These are phyloP conservation scores for Mimumesa dahlbomi DNA, from an alignment of 2,888 invertebrate species.

Conservation along the genomic window DNA sequence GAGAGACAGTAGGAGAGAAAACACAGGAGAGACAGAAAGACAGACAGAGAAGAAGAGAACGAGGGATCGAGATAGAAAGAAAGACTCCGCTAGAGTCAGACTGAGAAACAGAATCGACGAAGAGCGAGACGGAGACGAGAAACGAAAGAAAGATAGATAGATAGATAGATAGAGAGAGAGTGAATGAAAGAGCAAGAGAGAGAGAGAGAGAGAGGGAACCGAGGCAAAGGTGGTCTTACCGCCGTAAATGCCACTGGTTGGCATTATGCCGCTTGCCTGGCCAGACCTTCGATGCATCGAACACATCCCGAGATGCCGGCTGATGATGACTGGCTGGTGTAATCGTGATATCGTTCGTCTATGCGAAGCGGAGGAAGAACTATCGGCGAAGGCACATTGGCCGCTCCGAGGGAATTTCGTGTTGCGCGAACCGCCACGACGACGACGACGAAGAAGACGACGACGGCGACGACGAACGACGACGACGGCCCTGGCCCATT, in stretches of 20 bases:
- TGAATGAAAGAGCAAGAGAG: slow-evolving; percentile 22
- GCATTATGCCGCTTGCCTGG: slow-evolving; percentile 75
- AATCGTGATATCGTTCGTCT: slow-evolving; percentile 69
- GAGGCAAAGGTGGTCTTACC: slow-evolving; percentile 75
- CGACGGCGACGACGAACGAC: no score
- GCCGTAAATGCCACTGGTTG: slow-evolving; percentile 79
- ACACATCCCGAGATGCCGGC: slow-evolving; percentile 67
- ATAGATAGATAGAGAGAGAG: slow-evolving; percentile 30
- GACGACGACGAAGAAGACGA: no score
- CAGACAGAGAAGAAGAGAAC: slow-evolving; percentile 14
- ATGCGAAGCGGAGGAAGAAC: slow-evolving; percentile 33
- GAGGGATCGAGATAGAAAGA: slow-evolving; percentile 14
- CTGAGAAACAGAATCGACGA: slow-evolving; percentile 20
- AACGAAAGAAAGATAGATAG: slow-evolving; percentile 21
- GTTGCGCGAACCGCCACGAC: slow-evolving; percentile 55
- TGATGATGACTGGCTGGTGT: slow-evolving; percentile 64
- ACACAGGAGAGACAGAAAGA: slow-evolving; percentile 21
- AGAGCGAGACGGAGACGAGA: slow-evolving; percentile 20
- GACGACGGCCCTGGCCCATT: slow-evolving; percentile 72
- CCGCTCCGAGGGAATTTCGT: slow-evolving; percentile 65
- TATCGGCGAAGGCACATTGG: slow-evolving; percentile 23
- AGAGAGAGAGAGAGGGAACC: slow-evolving; percentile 41
- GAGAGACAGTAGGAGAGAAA: slow-evolving; percentile 36
- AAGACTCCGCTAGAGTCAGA: no score
- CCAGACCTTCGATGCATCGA: slow-evolving; percentile 77